Conservation (phyloP, 2,113 vertebrate species). For the Dendropsophus ebraccatus region DNA sequence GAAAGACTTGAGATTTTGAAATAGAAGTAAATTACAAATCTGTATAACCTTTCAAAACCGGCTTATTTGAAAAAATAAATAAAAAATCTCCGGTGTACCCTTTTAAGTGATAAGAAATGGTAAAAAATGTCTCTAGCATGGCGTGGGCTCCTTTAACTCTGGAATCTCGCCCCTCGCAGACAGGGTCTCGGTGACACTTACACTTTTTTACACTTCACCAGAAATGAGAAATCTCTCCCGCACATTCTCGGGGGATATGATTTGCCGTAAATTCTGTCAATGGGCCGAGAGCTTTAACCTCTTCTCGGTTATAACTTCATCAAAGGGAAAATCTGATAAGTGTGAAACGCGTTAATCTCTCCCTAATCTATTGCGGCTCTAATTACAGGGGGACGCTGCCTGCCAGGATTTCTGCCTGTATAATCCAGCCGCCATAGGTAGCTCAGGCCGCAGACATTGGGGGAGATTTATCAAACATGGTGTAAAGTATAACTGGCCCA, state of each 20-base stretch:
- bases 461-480: no score
- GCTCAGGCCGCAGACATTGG: no score
- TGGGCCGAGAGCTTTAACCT: not conserved
- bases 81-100: no score
- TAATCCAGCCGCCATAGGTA: not conserved
- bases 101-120: no score
- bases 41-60: no score
- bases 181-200: not conserved
- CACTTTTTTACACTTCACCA: conserved; percentile 5
- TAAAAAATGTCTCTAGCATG: no score
- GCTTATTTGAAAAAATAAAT: no score
- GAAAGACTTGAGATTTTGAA: no score
- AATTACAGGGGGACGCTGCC: not conserved
- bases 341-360: not conserved
- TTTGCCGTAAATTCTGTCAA: not conserved
- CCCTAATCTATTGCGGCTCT: not conserved
- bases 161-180: not conserved
- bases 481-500: no score
- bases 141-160: not conserved
- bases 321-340: not conserved
- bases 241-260: not conserved
- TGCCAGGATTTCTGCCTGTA: not conserved
- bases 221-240: conserved; percentile 7
- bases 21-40: no score
- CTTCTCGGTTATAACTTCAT: not conserved